Conservation (phyloP, 2,888 invertebrate genomes). For the Deilephila elpenor region DNA sequence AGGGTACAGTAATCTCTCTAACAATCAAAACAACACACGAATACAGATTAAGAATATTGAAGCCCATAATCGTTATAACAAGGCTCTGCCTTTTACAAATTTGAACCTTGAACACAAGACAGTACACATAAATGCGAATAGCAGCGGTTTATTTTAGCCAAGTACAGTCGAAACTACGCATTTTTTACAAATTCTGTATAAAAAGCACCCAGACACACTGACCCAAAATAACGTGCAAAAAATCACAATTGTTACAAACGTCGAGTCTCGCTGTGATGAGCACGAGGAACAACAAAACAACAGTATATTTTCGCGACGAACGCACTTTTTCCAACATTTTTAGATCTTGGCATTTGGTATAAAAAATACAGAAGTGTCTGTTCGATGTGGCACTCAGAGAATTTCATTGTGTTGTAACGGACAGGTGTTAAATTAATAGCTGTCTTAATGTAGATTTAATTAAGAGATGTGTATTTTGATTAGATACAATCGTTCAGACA, state of each 20-base stretch:
- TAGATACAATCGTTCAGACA: too few relatives aligned
- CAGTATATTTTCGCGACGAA: neutral
- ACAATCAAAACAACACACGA: too few relatives aligned
- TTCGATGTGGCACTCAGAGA: neutral
- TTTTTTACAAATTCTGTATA: neutral
- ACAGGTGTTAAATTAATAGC: too few relatives aligned
- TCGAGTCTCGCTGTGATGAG: neutral
- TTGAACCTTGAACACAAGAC: too few relatives aligned
- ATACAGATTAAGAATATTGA: too few relatives aligned
- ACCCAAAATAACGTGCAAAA: neutral
- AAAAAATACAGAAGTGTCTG: neutral
- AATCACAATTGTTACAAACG: neutral
- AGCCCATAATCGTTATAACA: too few relatives aligned
- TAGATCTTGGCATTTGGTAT: neutral
- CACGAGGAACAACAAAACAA: neutral
- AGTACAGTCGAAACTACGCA: neutral
- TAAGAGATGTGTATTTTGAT: too few relatives aligned
- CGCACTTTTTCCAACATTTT: neutral
- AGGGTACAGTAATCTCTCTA: too few relatives aligned
- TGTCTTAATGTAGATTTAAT: too few relatives aligned
- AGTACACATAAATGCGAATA: too few relatives aligned
- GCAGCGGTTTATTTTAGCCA: too few relatives aligned
- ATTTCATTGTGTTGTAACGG: constrained; percentile 1
- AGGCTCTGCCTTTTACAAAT: too few relatives aligned
- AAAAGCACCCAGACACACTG: neutral